Conservation (phyloP, 2,113 vertebrate genomes). For the Eolophus roseicapilla region DNA sequence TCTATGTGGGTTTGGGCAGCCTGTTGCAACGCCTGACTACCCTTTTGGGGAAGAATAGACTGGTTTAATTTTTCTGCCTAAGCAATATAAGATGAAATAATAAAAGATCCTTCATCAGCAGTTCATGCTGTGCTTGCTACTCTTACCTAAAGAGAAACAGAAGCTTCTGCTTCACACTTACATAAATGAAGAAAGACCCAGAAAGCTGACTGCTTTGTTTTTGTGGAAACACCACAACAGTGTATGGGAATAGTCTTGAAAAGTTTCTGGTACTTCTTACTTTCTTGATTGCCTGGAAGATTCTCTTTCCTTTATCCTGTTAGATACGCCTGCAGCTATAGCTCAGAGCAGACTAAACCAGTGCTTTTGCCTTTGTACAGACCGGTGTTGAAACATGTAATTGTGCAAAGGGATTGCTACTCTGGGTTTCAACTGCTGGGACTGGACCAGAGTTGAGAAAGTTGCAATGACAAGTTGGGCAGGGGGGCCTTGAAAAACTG, state of each 20-base stretch:
- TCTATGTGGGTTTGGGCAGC: not conserved
- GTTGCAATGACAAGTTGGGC: not conserved
- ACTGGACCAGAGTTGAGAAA: not conserved
- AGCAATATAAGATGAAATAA: not conserved
- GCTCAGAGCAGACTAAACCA: not conserved
- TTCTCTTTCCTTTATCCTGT: not conserved
- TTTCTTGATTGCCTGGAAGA: not conserved
- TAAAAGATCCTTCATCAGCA: not conserved
- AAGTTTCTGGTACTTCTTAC: not conserved
- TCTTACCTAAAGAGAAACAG: not conserved
- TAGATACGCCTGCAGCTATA: not conserved
- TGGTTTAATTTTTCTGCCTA: not conserved
- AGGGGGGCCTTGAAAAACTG: not conserved
- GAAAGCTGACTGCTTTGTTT: not conserved
- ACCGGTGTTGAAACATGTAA: not conserved
- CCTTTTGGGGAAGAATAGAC: not conserved
- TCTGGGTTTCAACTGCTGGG: not conserved
- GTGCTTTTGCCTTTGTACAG: not conserved
- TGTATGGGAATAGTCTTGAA: not conserved
- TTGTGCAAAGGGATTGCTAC: not conserved
- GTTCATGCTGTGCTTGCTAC: not conserved
- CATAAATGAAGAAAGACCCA: not conserved
- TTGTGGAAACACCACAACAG: not conserved
- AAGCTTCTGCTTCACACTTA: not conserved
- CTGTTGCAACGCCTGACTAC: not conserved